Conservation (phyloP, 2,113 vertebrate genomes). For the Xyliphius kryptos region DNA sequence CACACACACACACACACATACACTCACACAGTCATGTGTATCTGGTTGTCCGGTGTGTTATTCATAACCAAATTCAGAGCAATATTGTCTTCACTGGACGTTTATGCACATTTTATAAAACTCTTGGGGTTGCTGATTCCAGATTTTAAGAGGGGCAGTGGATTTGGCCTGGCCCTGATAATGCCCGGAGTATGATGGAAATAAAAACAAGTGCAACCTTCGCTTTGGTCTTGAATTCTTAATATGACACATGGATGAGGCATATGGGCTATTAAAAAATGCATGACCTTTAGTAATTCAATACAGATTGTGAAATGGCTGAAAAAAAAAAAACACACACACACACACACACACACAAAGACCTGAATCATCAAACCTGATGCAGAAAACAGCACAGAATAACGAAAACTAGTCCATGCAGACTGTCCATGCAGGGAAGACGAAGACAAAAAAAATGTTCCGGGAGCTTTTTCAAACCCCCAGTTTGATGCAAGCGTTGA, state of each 20-base stretch:
- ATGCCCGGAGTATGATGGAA: constrained; percentile 25
- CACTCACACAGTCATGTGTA: too few relatives aligned
- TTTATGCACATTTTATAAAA: constrained; percentile 48
- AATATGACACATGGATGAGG: constrained; percentile 49
- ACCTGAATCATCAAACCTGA: constrained; percentile 33
- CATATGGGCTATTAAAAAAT: constrained; percentile 52
- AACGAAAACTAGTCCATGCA: constrained; percentile 20
- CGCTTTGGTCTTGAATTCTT: constrained; percentile 47
- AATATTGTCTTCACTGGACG: constrained; percentile 38
- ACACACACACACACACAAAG: too few relatives aligned
- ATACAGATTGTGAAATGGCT: constrained; percentile 47
- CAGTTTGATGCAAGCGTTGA: constrained; percentile 23
- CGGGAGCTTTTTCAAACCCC: too few relatives aligned
- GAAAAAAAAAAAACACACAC: constrained; percentile 23
- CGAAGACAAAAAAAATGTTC: too few relatives aligned
- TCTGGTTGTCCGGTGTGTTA: too few relatives aligned
- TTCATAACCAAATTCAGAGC: constrained; percentile 44
- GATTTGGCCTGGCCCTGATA: background rate
- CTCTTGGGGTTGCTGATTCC: constrained; percentile 40
- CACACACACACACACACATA: constrained; percentile 2
- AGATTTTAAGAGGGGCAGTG: constrained; percentile 20
- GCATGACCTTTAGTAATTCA: constrained; percentile 48
- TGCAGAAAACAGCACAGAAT: constrained; percentile 31
- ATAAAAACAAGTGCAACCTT: constrained; percentile 28
- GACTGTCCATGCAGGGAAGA: background rate